Evolutionary conservation across 53 echinoderm and acorn worm genomes (phyloP).

Genomic region (Arbacia lixula): DNA sequence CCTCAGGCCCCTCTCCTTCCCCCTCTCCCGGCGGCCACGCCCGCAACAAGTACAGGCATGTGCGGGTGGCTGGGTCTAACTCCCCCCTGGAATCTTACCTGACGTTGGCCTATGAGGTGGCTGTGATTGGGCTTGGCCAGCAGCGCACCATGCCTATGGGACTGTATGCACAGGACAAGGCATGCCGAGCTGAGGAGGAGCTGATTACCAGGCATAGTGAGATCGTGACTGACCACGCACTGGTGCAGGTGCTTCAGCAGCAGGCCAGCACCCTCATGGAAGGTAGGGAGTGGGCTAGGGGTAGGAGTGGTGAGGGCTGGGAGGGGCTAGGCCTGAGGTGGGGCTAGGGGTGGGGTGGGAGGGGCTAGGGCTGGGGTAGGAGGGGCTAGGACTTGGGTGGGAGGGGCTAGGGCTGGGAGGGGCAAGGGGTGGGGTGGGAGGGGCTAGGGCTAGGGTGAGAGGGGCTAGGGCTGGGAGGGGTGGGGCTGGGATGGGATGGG

Average conservation of each 20-base stretch:
- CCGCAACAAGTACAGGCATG: slow-evolving; percentile 75
- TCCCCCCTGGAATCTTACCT: slow-evolving; percentile 90
- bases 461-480: too few relatives aligned
- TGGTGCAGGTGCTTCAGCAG: slow-evolving; percentile 92
- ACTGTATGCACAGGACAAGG: slow-evolving; percentile 98
- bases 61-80: slow-evolving; percentile 76
- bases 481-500: too few relatives aligned
- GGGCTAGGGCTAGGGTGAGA: too few relatives aligned
- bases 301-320: neutral
- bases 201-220: slow-evolving; percentile 89
- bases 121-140: slow-evolving; percentile 91
- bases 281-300: slow-evolving; percentile 61
- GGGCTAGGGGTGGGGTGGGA: slow-evolving; percentile 81
- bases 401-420: too few relatives aligned
- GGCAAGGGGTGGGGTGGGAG: too few relatives aligned
- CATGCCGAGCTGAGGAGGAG: slow-evolving; percentile 97
- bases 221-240: slow-evolving; percentile 84
- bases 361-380: slow-evolving; percentile 83
- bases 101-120: slow-evolving; percentile 94
- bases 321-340: slow-evolving; percentile 3
- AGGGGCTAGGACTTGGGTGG: too few relatives aligned
- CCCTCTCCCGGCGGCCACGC: slow-evolving; percentile 23
- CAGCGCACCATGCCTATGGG: slow-evolving; percentile 97
- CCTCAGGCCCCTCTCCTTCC: neutral
- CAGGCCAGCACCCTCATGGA: slow-evolving; percentile 95